Base-by-base conservation (phyloP, 2,888 invertebrate species). In the Eilema depressum region DNA sequence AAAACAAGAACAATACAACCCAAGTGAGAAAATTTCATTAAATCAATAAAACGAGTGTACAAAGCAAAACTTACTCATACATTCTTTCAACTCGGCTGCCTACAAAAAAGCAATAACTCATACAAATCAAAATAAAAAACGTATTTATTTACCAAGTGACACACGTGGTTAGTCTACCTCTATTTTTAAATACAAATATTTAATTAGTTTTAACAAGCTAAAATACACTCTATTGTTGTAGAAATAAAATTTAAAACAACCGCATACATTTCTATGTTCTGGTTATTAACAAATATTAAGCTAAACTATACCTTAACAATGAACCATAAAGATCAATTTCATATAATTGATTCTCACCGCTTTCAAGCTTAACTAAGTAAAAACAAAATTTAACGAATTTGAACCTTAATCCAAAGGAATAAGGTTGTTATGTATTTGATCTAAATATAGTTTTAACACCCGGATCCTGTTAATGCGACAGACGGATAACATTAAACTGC, bases 401-500 rank as follows among this genome's bases (percentile, higher is more conserved):
- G 14, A 73, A 75, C 68, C 41, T 72, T 80, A 82, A 61, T 5
- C 0, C 10, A 1, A 64, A 20, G 26, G 0, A 0, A 30, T 80
- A 75, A 72, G 62, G 64, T 8, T 25, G 66, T 41, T 63, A n/a
- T 23, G 12, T 20, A 0, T 30, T 4, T 23, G 28, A 41, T 70
- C 75, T 77, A 76, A 73, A 76, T 75, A 71, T 83, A 82, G 71
- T 60, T 37, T 33, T 71, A 70, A 74, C 77, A 78, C 66, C 76
- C 76, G 77, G 74, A 78, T 83, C 77, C 81, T 81, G 86, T 86
- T 81, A 82, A 83, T 79, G 83, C 80, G 85, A 85, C 85, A 82
- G 82, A 79, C 68, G 78, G 75, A 77, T 80, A 80, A 80, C 80
- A 75, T 76, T 75, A 74, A 70, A 71, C 68, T 76, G 66, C 59